Evolutionary conservation across 2,888 invertebrate genomes (phyloP), one percentile per base, ranked within the genome.

Genomic region (Serrognathus titanus): DNA sequence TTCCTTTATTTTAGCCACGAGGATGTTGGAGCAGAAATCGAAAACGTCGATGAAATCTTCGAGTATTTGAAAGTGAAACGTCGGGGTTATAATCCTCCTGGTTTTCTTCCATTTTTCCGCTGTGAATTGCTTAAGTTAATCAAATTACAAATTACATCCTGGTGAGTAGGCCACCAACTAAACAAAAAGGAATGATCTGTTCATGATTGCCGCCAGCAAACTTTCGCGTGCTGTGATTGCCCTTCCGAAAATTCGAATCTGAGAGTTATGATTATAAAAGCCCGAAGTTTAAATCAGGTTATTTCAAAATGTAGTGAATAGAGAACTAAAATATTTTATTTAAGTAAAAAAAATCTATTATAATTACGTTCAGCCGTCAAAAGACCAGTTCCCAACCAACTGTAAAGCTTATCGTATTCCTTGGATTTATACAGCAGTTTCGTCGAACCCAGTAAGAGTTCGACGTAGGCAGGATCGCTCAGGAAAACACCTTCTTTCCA

Each of bases 51-150:
- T 62, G 61, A 77, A 79, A 2, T 75, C 70, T 38, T 77, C 74
- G 5, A 79, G 63, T 13, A 77, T 70, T 53, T 73, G 71, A 59
- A 75, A 70, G 61, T 78, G 78, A 63, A 79, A 79, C 2, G 77
- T 73, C 5, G 78, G 77, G 0, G 75, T 78, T 11, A 79, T 75
- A 51, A 78, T 65, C 66, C 75, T 78, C 48, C 79, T 69, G 46
- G 75, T 73, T 1, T 71, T 69, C 16, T 71, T 65, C 78, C 79
- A 79, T 41, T 52, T 57, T n/a, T 52, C 49, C 6, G 48, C 51
- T 52, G 13, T 2, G 35, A 10, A 31, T 3, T 31, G 3, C 6
- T 31, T 31, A 31, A 31, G 6, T 31, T 31, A 31, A 31, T 31
- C 24, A 16, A 16, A 16, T 16, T 16, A 16, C 16, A 3, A 16